These are phyloP conservation scores for Danio aesculapii DNA, from an alignment of 2,797 vertebrate species.

Conservation along the genomic window DNA sequence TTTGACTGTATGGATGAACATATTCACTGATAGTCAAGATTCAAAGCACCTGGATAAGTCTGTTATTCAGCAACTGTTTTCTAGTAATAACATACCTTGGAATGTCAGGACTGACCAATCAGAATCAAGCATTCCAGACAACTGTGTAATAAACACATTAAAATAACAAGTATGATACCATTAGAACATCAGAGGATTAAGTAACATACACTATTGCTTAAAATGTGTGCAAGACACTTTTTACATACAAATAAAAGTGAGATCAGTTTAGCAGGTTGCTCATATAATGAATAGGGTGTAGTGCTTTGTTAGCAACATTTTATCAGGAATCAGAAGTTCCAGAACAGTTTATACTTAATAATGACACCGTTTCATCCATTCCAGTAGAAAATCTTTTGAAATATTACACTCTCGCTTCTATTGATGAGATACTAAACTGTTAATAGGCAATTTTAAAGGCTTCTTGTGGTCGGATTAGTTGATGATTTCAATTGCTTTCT, in stretches of 20 bases:
- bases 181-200: background rate
- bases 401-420: background rate
- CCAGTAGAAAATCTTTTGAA: slow-evolving; percentile 8
- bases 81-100: no score
- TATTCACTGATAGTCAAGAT: no score
- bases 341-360: background rate
- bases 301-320: background rate
- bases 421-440: slow-evolving; percentile 30
- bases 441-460: slow-evolving; percentile 21
- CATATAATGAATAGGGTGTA: background rate
- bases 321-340: background rate
- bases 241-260: background rate
- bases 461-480: background rate
- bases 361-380: background rate
- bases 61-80: no score
- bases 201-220: background rate
- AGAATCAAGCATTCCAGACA: no score
- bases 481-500: slow-evolving; percentile 3
- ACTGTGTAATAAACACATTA: background rate
- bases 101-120: no score
- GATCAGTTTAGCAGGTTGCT: background rate
- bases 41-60: no score
- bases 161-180: background rate
- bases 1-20: no score
- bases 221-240: background rate